These are phyloP conservation scores for Reticulitermes lucifugus DNA, from an alignment of 2,888 invertebrate species.

Conservation along the genomic window DNA sequence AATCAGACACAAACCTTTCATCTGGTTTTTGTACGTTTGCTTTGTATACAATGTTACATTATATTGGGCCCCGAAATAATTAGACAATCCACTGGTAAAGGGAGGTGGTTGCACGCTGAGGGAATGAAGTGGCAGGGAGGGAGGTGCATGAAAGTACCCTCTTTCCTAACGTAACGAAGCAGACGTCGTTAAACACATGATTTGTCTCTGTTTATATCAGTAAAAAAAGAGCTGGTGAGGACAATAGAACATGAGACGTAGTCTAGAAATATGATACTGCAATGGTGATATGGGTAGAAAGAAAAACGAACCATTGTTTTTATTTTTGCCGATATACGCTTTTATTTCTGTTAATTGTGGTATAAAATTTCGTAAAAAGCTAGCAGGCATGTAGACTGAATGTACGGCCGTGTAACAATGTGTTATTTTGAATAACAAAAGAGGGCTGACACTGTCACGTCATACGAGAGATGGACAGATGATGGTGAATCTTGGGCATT, in stretches of 20 bases:
- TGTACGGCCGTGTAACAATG: neutral
- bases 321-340: constrained; percentile 37
- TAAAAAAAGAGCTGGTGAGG: constrained; percentile 3
- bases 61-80: constrained; percentile 46
- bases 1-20: constrained; percentile 46
- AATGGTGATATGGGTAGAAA: constrained; percentile 10
- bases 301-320: constrained; percentile 39
- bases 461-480: constrained; percentile 6
- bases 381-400: constrained; percentile 20
- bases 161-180: constrained; percentile 23
- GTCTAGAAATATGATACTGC: constrained; percentile 23
- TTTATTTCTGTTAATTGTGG: constrained; percentile 45
- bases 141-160: constrained; percentile 13
- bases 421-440: constrained; percentile 21
- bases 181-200: constrained; percentile 32
- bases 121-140: neutral
- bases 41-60: constrained; percentile 49
- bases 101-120: constrained; percentile 12
- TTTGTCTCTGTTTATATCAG: constrained; percentile 38
- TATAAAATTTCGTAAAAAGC: constrained; percentile 45
- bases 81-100: constrained; percentile 47
- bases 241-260: constrained; percentile 40
- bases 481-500: constrained; percentile 19
- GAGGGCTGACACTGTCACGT: neutral
- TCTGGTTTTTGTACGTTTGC: constrained; percentile 47